Conservation (phyloP, 1,140 invertebrate species). For the Tachypleus tridentatus region DNA sequence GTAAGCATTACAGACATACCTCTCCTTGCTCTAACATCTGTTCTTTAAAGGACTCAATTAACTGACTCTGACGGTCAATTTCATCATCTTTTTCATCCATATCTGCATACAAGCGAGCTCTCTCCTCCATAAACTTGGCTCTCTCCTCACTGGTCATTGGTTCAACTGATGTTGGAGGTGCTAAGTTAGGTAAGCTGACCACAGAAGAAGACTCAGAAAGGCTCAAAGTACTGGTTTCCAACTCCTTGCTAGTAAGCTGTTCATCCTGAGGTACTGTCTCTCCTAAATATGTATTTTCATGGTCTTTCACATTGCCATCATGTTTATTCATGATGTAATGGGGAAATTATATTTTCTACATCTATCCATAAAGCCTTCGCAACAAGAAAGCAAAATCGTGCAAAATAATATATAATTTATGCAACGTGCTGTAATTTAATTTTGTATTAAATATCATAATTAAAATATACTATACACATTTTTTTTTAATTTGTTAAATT, state of each 20-base stretch:
- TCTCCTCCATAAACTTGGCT: conserved; percentile 63
- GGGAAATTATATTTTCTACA: too few species aligned
- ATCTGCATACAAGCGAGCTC: conserved; percentile 86
- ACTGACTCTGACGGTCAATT: conserved; percentile 93
- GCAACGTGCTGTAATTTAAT: too few species aligned
- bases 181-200: conserved; percentile 9
- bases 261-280: conserved; percentile 86
- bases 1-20: conserved; percentile 6
- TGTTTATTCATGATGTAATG: too few species aligned
- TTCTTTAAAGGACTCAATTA: conserved; percentile 93
- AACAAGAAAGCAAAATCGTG: too few species aligned
- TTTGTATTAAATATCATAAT: too few species aligned
- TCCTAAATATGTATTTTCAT: conserved; percentile 39
- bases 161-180: conserved; percentile 17
- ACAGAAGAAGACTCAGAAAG: conserved; percentile 21
- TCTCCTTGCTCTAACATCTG: conserved; percentile 97
- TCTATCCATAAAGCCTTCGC: too few species aligned
- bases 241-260: conserved; percentile 65
- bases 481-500: too few species aligned
- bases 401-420: too few species aligned
- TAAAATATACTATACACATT: too few species aligned
- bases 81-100: conserved; percentile 99
- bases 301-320: too few species aligned
- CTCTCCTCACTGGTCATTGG: conserved; percentile 47
- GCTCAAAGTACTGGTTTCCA: conserved; percentile 32